Conservation (phyloP, 1,140 invertebrate genomes). For the Andricus grossulariae region DNA sequence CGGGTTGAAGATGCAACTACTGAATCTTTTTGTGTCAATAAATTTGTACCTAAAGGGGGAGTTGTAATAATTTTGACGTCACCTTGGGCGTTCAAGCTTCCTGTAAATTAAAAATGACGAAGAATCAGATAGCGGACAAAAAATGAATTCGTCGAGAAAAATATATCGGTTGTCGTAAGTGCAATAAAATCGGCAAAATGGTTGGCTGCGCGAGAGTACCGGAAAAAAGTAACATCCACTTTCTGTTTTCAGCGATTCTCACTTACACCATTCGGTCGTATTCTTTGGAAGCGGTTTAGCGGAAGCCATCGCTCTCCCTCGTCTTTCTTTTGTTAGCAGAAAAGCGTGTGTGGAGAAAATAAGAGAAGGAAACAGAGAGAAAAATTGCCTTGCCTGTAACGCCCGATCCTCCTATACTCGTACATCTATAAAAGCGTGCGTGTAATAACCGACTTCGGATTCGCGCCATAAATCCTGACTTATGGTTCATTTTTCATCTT, state of each 20-base stretch:
- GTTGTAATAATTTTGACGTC: too few relatives aligned
- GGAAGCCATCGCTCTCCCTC: slow-evolving; percentile 28
- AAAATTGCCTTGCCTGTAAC: slow-evolving; percentile 26
- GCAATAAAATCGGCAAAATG: slow-evolving; percentile 29
- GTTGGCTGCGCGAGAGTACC: slow-evolving; percentile 11
- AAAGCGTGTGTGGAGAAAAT: slow-evolving; percentile 26
- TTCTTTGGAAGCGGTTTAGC: slow-evolving; percentile 23
- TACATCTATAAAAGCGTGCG: slow-evolving; percentile 29
- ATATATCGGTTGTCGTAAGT: slow-evolving; percentile 24
- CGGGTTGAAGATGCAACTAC: too few relatives aligned
- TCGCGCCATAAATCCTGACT: slow-evolving; percentile 26
- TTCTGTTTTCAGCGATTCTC: slow-evolving; percentile 30
- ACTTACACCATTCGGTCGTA: slow-evolving; percentile 24
- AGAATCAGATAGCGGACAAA: background rate
- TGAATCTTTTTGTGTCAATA: too few relatives aligned
- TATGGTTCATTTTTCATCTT: slow-evolving; percentile 26
- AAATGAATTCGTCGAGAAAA: background rate
- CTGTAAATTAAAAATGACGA: background rate
- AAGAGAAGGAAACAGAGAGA: slow-evolving; percentile 23
- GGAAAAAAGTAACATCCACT: slow-evolving; percentile 31
- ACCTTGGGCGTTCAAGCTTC: too few relatives aligned
- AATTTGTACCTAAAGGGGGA: too few relatives aligned
- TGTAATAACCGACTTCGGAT: slow-evolving; percentile 30
- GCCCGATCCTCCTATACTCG: background rate
- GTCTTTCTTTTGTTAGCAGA: slow-evolving; percentile 28